A percentile compares a stretch with the other conserved stretches of the same genome.
Conservation (phyloP, 2,797 vertebrate species). For the Acipenser oxyrinchus region DNA sequence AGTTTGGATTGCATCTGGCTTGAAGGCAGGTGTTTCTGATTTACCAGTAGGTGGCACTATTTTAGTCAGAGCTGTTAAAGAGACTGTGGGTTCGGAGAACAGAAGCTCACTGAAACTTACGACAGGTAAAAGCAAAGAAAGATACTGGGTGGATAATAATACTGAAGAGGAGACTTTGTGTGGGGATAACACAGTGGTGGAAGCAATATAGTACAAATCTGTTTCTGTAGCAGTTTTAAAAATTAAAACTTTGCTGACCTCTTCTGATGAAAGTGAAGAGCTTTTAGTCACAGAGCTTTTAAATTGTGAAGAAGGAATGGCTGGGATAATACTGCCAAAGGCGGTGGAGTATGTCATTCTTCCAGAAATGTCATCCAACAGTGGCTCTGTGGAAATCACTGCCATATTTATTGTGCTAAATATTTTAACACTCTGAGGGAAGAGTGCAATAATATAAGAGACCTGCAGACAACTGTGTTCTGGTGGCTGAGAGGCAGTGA, state of each 20-base stretch:
- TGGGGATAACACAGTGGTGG: not conserved
- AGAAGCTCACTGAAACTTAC: not conserved
- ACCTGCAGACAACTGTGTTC: no score
- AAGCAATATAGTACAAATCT: not conserved
- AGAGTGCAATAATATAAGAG: not conserved
- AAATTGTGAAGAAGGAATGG: not conserved
- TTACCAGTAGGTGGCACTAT: not conserved
- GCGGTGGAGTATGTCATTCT: not conserved
- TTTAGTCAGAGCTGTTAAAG: not conserved
- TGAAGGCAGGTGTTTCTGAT: not conserved
- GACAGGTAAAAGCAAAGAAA: not conserved
- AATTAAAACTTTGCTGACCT: conserved; percentile 1
- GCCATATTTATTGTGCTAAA: not conserved
- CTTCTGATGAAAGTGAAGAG: not conserved
- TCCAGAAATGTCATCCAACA: not conserved
- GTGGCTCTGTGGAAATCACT: not conserved
- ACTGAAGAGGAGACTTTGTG: not conserved
- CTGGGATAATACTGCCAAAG: not conserved
- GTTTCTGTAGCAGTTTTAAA: not conserved
- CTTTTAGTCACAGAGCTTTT: not conserved
- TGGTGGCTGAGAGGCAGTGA: no score
- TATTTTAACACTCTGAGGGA: not conserved
- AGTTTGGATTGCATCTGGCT: no score
- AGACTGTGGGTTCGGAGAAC: not conserved
- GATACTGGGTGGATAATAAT: not conserved